A percentile compares a stretch with the other conserved stretches of the same genome.
Conservation (phyloP, 2,113 vertebrate genomes). For the Pygathrix nemaeus region DNA sequence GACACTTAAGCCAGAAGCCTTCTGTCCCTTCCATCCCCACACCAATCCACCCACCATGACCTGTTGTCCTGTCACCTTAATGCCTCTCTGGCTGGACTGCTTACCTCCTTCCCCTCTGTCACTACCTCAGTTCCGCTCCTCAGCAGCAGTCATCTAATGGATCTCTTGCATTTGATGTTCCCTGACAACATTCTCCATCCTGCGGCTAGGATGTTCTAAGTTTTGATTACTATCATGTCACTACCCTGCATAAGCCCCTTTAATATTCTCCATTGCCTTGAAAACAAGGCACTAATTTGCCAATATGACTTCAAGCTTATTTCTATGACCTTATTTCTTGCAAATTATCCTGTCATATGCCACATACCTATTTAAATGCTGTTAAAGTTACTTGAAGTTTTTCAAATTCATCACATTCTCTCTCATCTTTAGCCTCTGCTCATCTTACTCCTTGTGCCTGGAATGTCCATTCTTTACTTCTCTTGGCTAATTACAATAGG, state of each 20-base stretch:
- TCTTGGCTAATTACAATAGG: not conserved
- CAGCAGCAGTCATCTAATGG: not conserved
- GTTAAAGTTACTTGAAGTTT: not conserved
- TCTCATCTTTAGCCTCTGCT: not conserved
- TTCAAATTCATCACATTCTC: not conserved
- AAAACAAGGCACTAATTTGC: not conserved
- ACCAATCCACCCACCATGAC: not conserved
- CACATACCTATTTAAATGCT: not conserved
- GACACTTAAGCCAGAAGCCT: not conserved
- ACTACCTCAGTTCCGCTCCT: not conserved
- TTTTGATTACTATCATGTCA: not conserved
- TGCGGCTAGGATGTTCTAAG: not conserved
- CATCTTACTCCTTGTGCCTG: not conserved
- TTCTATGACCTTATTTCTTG: not conserved
- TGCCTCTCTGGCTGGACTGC: not conserved
- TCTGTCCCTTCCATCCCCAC: not conserved
- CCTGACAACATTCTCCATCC: not conserved
- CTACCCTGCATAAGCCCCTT: not conserved
- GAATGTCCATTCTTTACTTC: not conserved
- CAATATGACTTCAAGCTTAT: not conserved
- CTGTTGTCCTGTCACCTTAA: not conserved
- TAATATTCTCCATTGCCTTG: not conserved
- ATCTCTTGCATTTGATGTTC: not conserved
- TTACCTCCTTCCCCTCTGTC: not conserved
- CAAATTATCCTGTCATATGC: not conserved